A percentile compares a stretch with the other conserved stretches of the same genome.
Conservation (phyloP, 2,113 vertebrate species). For the Neolamprologus toae region DNA sequence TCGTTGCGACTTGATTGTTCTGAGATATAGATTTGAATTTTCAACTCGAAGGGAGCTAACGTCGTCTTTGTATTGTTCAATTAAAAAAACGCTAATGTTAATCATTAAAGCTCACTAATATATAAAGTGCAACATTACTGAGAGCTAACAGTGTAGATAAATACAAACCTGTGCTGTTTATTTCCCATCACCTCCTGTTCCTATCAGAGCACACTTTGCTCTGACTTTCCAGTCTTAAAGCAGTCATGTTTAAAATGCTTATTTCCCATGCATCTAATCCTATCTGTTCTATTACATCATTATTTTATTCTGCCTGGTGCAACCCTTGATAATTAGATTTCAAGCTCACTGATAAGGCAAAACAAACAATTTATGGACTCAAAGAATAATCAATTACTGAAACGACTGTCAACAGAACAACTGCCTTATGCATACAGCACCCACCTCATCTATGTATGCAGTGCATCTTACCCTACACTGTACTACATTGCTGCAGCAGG, state of each 20-base stretch:
- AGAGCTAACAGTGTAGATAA: neutral
- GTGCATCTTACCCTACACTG: fast-evolving
- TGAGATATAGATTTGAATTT: neutral
- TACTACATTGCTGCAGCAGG: neutral
- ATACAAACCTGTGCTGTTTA: neutral
- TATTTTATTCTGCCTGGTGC: neutral
- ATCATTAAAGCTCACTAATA: neutral
- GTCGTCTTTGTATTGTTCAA: fast-evolving
- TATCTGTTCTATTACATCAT: neutral
- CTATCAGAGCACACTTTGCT: neutral
- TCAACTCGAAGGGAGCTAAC: neutral
- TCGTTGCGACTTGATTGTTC: neutral
- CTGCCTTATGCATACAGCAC: neutral
- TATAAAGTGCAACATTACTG: neutral
- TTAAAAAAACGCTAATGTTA: fast-evolving
- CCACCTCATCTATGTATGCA: neutral
- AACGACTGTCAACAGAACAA: neutral
- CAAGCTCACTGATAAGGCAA: neutral
- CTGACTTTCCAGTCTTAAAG: neutral
- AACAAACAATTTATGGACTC: neutral
- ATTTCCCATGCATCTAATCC: neutral
- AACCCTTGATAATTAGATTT: neutral
- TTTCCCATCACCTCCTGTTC: neutral
- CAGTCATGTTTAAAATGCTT: neutral
- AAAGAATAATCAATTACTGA: neutral